Conservation (phyloP, 2,113 vertebrate genomes). For the Toxotes jaculatrix region DNA sequence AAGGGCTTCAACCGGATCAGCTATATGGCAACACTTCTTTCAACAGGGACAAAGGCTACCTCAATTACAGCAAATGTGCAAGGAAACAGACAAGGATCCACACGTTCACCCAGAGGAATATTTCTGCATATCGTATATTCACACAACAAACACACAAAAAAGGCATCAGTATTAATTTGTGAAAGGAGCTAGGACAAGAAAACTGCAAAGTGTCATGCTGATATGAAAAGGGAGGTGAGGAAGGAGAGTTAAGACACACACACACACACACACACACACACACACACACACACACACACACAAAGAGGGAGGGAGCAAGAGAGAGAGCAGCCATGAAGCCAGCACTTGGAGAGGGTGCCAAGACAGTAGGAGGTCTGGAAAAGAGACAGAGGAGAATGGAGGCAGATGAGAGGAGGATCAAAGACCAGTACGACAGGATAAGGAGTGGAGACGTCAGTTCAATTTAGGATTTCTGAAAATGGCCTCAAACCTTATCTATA, state of each 20-base stretch:
- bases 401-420: constrained; percentile 74
- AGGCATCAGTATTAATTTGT: not conserved
- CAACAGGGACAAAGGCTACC: not conserved
- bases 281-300: too few species aligned
- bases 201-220: not conserved
- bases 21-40: not conserved
- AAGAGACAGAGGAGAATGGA: constrained; percentile 59
- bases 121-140: not conserved
- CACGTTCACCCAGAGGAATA: not conserved
- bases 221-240: constrained; percentile 9
- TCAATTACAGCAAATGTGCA: not conserved
- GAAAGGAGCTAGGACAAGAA: constrained; percentile 4
- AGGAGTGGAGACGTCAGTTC: constrained; percentile 43
- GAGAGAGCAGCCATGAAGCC: constrained; percentile 4
- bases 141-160: constrained; percentile 16
- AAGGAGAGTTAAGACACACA: not conserved
- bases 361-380: constrained; percentile 70
- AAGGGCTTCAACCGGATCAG: not conserved
- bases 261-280: too few species aligned
- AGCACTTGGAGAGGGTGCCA: constrained; percentile 53
- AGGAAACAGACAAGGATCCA: not conserved
- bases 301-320: not conserved
- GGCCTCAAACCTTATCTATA: constrained; percentile 30
- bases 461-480: constrained; percentile 54
- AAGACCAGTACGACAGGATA: constrained; percentile 65